These are phyloP conservation scores for Gastrophysa polygoni DNA, from an alignment of 2,888 invertebrate genomes.

Conservation along the genomic window DNA sequence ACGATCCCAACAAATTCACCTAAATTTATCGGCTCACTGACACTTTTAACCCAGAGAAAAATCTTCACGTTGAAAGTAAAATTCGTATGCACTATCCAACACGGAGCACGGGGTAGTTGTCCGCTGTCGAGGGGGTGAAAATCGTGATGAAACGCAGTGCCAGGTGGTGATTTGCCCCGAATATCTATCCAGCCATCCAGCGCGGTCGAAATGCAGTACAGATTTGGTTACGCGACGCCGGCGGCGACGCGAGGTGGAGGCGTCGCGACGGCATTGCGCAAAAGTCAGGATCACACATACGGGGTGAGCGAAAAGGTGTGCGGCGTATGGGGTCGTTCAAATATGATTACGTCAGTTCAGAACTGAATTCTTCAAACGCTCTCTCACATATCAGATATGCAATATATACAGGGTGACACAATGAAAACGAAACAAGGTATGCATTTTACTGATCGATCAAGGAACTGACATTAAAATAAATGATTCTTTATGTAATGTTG, in stretches of 20 bases:
- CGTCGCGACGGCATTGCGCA: constrained; percentile 40
- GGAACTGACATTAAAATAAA: too few relatives aligned
- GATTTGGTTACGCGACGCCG: constrained; percentile 39
- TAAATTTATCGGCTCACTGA: constrained; percentile 1
- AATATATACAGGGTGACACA: too few relatives aligned
- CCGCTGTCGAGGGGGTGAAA: constrained; percentile 18
- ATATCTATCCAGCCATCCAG: constrained; percentile 63
- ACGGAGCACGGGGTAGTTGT: constrained; percentile 7
- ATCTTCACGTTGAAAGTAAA: constrained; percentile 22
- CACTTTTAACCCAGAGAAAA: constrained; percentile 2
- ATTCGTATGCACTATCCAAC: constrained; percentile 21
- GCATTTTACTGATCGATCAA: too few relatives aligned
- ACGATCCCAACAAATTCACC: not conserved
- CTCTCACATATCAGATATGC: too few relatives aligned
- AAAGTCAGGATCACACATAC: not conserved
- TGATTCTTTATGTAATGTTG: too few relatives aligned
- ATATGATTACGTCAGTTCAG: too few relatives aligned
- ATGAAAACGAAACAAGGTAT: too few relatives aligned
- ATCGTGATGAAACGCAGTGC: constrained; percentile 45
- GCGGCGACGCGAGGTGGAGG: constrained; percentile 17
- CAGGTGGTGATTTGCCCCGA: constrained; percentile 49
- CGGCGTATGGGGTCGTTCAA: too few relatives aligned
- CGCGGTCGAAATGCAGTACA: constrained; percentile 40
- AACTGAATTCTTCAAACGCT: too few relatives aligned
- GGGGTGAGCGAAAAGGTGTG: not conserved